Evolutionary conservation across 2,888 invertebrate species (phyloP).

Genomic region (Laspeyria flexula): DNA sequence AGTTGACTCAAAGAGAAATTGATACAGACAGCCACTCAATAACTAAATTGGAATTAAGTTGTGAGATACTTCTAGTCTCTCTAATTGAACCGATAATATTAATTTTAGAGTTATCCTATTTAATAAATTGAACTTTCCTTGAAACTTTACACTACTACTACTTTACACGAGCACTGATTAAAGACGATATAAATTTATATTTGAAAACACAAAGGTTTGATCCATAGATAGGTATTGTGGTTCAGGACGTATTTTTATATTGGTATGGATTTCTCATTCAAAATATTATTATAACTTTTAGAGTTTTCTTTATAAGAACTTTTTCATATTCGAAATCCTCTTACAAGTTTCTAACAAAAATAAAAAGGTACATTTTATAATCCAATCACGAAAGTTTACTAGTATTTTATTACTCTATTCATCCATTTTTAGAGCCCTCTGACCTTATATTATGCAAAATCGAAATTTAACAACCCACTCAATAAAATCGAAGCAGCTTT

Average conservation of each 20-base stretch:
- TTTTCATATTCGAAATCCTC: slow-evolving; percentile 11
- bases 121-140: no score
- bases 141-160: no score
- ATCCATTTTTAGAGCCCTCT: slow-evolving; percentile 39
- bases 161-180: no score
- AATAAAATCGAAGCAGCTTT: slow-evolving; percentile 66
- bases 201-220: no score
- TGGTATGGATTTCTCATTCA: no score
- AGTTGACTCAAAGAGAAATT: slow-evolving; percentile 28
- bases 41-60: not conserved
- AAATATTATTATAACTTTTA: no score
- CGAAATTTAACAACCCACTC: slow-evolving; percentile 57
- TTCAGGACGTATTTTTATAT: no score
- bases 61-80: not conserved
- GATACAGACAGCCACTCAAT: slow-evolving; percentile 11
- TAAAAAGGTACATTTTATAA: slow-evolving; percentile 36
- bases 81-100: not conserved
- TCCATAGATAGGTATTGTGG: no score
- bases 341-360: slow-evolving; percentile 27
- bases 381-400: slow-evolving; percentile 41
- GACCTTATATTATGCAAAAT: slow-evolving; percentile 60
- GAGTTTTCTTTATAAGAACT: no score
- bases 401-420: slow-evolving; percentile 52
- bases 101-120: no score
- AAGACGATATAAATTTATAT: no score